Evolutionary conservation across 2,113 vertebrate species (phyloP), one percentile per base, ranked within the genome.

Genomic region (Fulica atra): DNA sequence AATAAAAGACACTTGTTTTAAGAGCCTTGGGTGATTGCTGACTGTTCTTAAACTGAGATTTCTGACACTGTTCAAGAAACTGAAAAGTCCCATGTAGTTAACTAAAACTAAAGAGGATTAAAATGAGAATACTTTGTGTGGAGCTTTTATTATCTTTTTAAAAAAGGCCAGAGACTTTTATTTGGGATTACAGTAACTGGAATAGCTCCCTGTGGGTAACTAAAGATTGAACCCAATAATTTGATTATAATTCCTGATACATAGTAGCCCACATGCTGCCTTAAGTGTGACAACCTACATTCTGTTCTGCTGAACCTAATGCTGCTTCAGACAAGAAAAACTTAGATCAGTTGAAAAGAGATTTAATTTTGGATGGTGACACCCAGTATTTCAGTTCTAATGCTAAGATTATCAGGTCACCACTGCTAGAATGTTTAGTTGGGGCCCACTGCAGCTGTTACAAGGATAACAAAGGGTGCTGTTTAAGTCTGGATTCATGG

Each of bases 31-130:
- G 56, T 66, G 81, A 83, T 31, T 50, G 87, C 54, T 91, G 61
- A 82, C 57, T 93, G 56, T 64, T 84, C 44, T 84, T 42, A 60
- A 8, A 33, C 26, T 40, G n/a, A 81, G 53, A 93, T 74, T 69
- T 89, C 44, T 82, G 79, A 89, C 28, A 15, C 57, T 53, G 71
- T 61, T 88, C 35, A 59, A 81, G 69, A 94, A 93, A 95, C 71
- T 82, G 78, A 92, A 69, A 13, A 29, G 46, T 78, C 53, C 53
- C 86, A 3, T 38, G 74, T 73, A 36, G 12, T 87, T 93, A 91
- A 73, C 69, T 68, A 81, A 86, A 91, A 60, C 50, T 84, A 91
- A 96, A 87, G 78, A 76, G 35, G 83, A 92, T 95, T 89, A 44
- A 68, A 64, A 44, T 46, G 66, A 83, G 53, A 95, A 42, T 48